Evolutionary conservation across 2,113 vertebrate genomes (phyloP), one percentile per base, ranked within the genome.

Genomic region (Plestiodon gilberti): DNA sequence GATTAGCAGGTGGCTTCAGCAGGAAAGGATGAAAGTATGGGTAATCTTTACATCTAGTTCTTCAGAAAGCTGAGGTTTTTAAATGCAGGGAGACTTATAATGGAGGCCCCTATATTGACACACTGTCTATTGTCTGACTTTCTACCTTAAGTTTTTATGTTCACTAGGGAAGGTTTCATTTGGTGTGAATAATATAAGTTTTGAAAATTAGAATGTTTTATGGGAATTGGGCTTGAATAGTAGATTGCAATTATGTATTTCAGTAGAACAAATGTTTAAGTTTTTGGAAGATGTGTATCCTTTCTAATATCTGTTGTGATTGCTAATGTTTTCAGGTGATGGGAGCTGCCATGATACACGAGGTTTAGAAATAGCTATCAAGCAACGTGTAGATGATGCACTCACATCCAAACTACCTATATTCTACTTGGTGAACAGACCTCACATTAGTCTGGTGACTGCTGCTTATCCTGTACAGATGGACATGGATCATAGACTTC

Each of bases 331-430:
- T 91, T 65, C 89, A 99, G 99, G 98, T 59, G 95, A 97, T 91
- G 94, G 92, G 25, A 95, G 90, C 89, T 97, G 97, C 90, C 95
- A 85, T 87, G 96, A 98, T 76, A 93, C 94, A 0, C 96, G 95
- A 83, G 98, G 98, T n/a, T 92, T 99, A 93, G 97, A 98, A 94
- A 94, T 98, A 64, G 97, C 98, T 2, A 84, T 99, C 92, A 97
- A 96, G 87, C 97, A 97, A 69, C 98, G 98, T 48, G 95, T 98
- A 48, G 98, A 98, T 88, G 96, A 97, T 83, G 96, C 96, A 0
- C 95, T 99, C 71, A 97, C 95, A 28, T 94, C 97, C 61, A 94
- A 96, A 78, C 97, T 99, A 81, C 99, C 99, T 0, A 92, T 97
- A 95, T 97, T 97, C 93, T 99, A 98, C 81, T 92, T 98, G 86